Evolutionary conservation across 92 coral and sea anemone genomes (phyloP).

Genomic region (Actinernus sp.): DNA sequence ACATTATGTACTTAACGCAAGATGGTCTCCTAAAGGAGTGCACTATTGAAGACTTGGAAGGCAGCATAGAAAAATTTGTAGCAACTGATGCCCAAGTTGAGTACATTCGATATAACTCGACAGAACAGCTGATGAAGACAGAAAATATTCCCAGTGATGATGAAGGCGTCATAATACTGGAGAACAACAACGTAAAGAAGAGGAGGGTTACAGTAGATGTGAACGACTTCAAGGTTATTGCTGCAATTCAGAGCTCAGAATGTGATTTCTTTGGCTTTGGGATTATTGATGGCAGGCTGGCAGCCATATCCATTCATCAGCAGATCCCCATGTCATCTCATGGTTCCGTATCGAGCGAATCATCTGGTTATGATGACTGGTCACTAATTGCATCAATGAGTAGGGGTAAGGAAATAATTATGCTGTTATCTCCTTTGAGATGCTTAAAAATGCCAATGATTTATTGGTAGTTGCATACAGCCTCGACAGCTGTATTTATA

Average conservation of each 20-base stretch:
- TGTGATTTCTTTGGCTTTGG: constrained; percentile 88
- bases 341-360: constrained; percentile 90
- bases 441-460: no score
- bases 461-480: no score
- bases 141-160: constrained; percentile 62
- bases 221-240: constrained; percentile 77
- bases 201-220: constrained; percentile 44
- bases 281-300: constrained; percentile 72
- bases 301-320: constrained; percentile 82
- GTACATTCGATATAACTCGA: constrained; percentile 90
- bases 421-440: no score
- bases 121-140: constrained; percentile 68
- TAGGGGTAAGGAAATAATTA: no score
- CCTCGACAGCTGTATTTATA: no score
- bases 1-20: constrained; percentile 85
- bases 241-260: constrained; percentile 79
- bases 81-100: constrained; percentile 95
- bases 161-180: constrained; percentile 51
- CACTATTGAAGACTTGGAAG: constrained; percentile 72
- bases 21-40: constrained; percentile 92
- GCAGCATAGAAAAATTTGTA: constrained; percentile 66
- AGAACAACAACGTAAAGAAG: constrained; percentile 65
- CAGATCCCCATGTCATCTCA: constrained; percentile 54
- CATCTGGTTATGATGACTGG: constrained; percentile 87
- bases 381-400: constrained; percentile 91